Evolutionary conservation across 2,888 invertebrate species (phyloP).

Genomic region (Dexiosoma caninum): DNA sequence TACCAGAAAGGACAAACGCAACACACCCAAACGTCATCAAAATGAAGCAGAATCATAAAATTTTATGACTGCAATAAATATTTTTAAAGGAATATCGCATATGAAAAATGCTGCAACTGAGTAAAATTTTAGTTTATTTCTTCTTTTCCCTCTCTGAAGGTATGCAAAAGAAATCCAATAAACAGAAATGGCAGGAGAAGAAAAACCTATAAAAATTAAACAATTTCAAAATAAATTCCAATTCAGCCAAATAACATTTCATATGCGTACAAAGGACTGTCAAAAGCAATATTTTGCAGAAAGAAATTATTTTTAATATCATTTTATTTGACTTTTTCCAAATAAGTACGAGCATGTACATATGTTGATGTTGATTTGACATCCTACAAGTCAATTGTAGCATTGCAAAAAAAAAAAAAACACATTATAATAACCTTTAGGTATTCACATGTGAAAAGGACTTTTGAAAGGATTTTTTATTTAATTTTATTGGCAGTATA

Average conservation of each 20-base stretch:
- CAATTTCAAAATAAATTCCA: slow-evolving; percentile 34
- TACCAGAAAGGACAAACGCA: slow-evolving; percentile 18
- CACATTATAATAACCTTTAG: slow-evolving; percentile 23
- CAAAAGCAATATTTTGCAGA: not conserved
- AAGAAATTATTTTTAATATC: not conserved
- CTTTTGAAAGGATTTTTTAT: slow-evolving; percentile 32
- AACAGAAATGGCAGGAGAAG: too few species aligned
- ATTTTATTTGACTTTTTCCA: not conserved
- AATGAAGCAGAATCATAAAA: slow-evolving; percentile 32
- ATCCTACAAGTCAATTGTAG: slow-evolving; percentile 41
- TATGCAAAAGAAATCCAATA: not conserved
- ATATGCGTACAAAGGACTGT: slow-evolving; percentile 6
- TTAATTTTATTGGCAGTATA: slow-evolving; percentile 18
- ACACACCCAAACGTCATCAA: not conserved
- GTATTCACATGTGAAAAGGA: slow-evolving; percentile 29
- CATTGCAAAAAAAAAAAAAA: slow-evolving; percentile 25
- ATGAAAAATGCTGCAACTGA: not conserved
- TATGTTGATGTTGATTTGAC: too few species aligned
- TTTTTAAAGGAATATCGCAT: not conserved
- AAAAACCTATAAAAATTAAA: slow-evolving; percentile 44
- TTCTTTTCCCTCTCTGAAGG: not conserved
- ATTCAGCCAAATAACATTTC: not conserved
- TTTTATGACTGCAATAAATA: slow-evolving; percentile 39
- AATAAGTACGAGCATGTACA: too few species aligned
- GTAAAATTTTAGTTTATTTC: slow-evolving; percentile 4